Evolutionary conservation across 2,113 vertebrate genomes (phyloP), one percentile per base, ranked within the genome.

Genomic region (Urocynchramus pylzowi): DNA sequence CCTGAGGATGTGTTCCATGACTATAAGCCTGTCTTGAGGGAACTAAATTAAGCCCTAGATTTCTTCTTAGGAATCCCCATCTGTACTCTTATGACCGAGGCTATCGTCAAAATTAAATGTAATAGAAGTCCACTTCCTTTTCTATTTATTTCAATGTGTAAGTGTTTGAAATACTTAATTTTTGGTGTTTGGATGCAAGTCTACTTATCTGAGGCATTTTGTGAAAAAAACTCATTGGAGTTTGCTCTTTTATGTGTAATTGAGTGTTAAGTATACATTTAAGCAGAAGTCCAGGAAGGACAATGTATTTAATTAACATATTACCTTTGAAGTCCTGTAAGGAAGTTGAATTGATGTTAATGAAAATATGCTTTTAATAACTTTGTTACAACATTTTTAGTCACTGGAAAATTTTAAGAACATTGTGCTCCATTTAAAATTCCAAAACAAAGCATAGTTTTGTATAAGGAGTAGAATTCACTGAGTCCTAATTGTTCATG

Each of bases 261-360:
- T 84, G 16, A 17, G 24, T 52, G 27, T 71, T 41, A 89, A 81
- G 22, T 75, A 35, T 71, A 75, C 17, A 27, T 84, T 67, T 82
- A 75, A 65, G 31, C 7, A 6, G n/a, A 68, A 94, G 67, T 82
- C 41, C 47, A 84, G 77, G 59, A 89, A 54, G 31, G 22, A 71
- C 73, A 82, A 64, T 75, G 21, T 84, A 64, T 85, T 84, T 82
- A 82, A 89, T 68, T 52, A 95, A 69, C 60, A 53, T 91, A n/a
- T 9, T 92, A 84, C n/a, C 52, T 69, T 73, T 79, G 65, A 68
- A 87, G 21, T 89, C 11, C 50, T 68, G 11, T 69, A 61, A 76
- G 80, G 69, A 94, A 91, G 45, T 93, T 91, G 74, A 89, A 47
- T 94, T 95, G 45, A 69, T 68, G 35, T 64, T 92, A 94, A 82